Conservation (phyloP, 2,113 vertebrate species). For the Rattus rattus region DNA sequence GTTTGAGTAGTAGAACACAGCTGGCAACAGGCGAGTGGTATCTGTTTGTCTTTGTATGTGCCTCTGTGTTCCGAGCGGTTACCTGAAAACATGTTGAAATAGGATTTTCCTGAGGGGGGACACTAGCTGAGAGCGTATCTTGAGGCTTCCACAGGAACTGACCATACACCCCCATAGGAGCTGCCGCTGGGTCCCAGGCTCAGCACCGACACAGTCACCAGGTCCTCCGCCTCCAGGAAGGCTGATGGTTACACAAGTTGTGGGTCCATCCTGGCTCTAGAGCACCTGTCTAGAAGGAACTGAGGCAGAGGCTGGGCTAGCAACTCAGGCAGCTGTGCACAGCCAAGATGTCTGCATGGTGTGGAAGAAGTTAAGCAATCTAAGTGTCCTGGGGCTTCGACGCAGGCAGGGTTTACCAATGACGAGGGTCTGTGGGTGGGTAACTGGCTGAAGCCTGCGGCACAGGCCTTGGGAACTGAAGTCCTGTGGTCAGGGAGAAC, state of each 20-base stretch:
- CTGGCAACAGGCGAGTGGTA: neutral
- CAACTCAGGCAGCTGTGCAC: neutral
- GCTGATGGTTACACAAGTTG: neutral
- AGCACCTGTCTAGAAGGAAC: neutral
- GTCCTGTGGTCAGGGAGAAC: neutral
- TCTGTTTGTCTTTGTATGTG: neutral
- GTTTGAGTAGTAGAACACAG: neutral
- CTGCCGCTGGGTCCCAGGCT: neutral
- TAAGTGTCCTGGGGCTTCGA: accelerated
- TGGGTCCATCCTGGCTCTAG: accelerated
- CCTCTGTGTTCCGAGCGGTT: neutral
- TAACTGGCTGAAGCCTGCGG: neutral
- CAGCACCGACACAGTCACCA: accelerated
- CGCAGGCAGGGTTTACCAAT: neutral
- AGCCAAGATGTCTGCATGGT: neutral
- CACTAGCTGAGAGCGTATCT: neutral
- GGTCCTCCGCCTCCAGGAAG: neutral
- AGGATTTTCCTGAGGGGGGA: neutral
- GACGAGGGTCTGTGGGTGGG: neutral
- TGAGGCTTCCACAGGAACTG: neutral
- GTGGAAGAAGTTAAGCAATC: neutral
- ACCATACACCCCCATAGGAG: neutral
- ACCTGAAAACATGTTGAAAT: neutral
- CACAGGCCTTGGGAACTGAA: neutral
- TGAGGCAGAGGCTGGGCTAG: neutral